Conservation (phyloP, 1,140 invertebrate species). For the Drosophila cardini region DNA sequence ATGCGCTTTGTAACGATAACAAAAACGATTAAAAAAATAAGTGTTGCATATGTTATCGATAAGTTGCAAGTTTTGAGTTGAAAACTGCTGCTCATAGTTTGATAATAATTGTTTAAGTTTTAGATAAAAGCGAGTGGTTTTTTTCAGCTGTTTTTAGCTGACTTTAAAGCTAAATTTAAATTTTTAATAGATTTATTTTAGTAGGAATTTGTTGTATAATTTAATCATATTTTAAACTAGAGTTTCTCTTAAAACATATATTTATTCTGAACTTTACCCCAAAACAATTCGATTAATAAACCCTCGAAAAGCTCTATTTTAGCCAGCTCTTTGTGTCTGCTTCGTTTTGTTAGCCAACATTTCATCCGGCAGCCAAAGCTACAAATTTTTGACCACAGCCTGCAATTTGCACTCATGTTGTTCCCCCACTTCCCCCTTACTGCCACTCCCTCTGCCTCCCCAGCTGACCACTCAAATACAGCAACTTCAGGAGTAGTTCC, state of each 20-base stretch:
- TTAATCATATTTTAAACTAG: no score
- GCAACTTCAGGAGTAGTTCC: background rate
- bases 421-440: background rate
- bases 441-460: background rate
- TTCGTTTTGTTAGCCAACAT: constrained; percentile 25
- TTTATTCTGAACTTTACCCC: no score
- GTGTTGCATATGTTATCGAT: no score
- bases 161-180: no score
- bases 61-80: no score
- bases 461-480: constrained; percentile 11
- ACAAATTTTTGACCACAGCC: constrained; percentile 40
- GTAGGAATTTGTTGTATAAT: background rate
- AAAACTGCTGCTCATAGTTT: no score
- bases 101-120: no score
- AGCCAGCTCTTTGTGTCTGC: constrained; percentile 15
- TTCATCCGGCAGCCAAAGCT: constrained; percentile 17
- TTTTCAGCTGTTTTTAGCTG: no score
- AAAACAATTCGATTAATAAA: background rate
- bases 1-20: background rate
- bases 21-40: background rate
- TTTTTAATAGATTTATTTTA: background rate
- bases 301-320: background rate
- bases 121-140: no score
- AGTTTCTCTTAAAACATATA: no score
- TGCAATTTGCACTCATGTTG: constrained; percentile 39